These are phyloP conservation scores for Ictalurus punctatus DNA, from an alignment of 2,113 vertebrate species.

Conservation along the genomic window DNA sequence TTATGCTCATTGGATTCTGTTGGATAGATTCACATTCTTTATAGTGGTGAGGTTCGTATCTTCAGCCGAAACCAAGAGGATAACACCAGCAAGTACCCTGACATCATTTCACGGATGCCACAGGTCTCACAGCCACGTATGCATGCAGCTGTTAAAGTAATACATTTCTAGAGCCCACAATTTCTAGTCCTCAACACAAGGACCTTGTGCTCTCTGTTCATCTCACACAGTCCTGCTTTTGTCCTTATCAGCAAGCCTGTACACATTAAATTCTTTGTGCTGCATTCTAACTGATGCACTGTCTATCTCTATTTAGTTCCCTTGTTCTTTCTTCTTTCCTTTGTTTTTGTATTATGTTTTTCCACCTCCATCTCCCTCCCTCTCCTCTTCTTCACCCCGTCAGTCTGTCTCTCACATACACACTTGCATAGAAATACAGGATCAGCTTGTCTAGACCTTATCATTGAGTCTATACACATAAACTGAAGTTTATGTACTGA, in stretches of 20 bases:
- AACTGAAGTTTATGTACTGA: not conserved
- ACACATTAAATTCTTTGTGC: not conserved
- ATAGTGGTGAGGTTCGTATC: slow-evolving; percentile 80
- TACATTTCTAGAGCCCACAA: not conserved
- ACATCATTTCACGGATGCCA: slow-evolving; percentile 82
- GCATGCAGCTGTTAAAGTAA: not conserved
- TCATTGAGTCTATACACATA: slow-evolving; percentile 26
- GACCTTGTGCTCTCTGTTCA: slow-evolving; percentile 19
- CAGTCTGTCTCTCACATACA: slow-evolving; percentile 10
- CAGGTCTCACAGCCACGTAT: slow-evolving; percentile 70
- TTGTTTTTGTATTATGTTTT: not conserved
- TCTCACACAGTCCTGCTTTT: slow-evolving; percentile 31
- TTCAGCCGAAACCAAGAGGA: slow-evolving; percentile 93
- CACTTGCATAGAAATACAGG: slow-evolving; percentile 8
- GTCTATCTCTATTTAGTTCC: slow-evolving; percentile 30
- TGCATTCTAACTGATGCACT: not conserved
- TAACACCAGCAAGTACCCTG: slow-evolving; percentile 88
- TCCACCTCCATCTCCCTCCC: not conserved
- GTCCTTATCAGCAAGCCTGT: slow-evolving; percentile 45
- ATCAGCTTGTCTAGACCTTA: not conserved
- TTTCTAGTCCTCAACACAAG: not conserved
- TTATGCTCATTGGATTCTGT: slow-evolving; percentile 5
- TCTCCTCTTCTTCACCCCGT: not conserved
- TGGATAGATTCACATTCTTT: slow-evolving; percentile 84
- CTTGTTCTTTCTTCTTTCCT: not conserved